Evolutionary conservation across 2,113 vertebrate species (phyloP).

Genomic region (Podocnemis expansa): DNA sequence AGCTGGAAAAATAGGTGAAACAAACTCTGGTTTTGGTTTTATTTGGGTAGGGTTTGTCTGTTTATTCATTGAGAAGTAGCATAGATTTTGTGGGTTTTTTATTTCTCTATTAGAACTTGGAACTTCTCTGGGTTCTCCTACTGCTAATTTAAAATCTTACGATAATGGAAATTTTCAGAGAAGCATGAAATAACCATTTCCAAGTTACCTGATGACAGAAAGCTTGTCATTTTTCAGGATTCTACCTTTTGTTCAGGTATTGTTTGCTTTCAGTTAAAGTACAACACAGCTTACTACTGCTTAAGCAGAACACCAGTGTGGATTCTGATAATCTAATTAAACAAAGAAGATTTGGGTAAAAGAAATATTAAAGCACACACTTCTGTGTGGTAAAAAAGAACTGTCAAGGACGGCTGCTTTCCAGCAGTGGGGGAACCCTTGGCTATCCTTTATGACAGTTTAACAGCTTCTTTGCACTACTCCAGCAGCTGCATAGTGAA

Average conservation of each 20-base stretch:
- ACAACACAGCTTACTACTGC: neutral
- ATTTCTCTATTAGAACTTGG: conserved; percentile 3
- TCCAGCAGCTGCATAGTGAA: neutral
- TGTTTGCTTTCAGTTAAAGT: conserved; percentile 1
- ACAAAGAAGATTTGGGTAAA: neutral
- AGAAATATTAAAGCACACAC: neutral
- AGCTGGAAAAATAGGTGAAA: conserved; percentile 5
- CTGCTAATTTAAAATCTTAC: conserved; percentile 21
- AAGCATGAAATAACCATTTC: conserved; percentile 19
- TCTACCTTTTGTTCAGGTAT: neutral
- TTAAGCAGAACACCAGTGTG: neutral
- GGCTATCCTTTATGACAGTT: neutral
- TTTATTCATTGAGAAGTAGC: conserved; percentile 20
- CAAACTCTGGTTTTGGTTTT: neutral
- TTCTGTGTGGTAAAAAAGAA: neutral
- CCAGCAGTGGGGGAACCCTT: neutral
- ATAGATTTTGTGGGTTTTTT: conserved; percentile 8
- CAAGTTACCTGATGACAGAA: neutral
- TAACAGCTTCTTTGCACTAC: neutral
- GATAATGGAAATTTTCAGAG: neutral
- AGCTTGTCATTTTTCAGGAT: neutral
- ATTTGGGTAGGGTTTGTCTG: neutral
- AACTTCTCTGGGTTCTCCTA: neutral
- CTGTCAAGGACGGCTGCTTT: neutral
- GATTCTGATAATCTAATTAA: neutral